Percentiles rank a stretch among this genome's conserved stretches.
These are phyloP conservation scores for Phenganax stokvisi DNA, from an alignment of 92 coral and sea anemone species.

Conservation along the genomic window DNA sequence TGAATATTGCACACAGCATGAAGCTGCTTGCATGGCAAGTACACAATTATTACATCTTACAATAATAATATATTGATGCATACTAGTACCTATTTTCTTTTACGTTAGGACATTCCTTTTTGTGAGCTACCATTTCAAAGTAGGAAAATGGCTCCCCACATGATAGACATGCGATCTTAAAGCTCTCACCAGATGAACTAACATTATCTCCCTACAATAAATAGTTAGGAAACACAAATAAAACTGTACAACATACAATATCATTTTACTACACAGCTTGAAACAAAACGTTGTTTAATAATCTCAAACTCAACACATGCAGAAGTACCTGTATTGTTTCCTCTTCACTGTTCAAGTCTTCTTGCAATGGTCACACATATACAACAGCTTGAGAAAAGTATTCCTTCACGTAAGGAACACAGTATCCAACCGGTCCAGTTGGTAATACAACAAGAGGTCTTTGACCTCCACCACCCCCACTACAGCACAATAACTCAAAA, in stretches of 20 bases:
- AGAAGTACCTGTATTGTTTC: neutral
- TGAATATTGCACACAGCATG: too few relatives aligned
- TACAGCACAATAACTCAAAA: neutral
- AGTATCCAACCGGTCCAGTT: neutral
- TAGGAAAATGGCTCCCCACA: neutral
- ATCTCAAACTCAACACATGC: neutral
- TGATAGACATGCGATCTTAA: conserved; percentile 3
- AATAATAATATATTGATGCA: too few relatives aligned
- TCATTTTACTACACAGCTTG: too few relatives aligned
- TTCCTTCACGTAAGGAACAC: conserved; percentile 2
- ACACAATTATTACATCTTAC: too few relatives aligned
- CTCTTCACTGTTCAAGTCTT: neutral
- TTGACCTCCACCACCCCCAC: too few relatives aligned
- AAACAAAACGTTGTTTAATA: too few relatives aligned
- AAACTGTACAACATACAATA: too few relatives aligned
- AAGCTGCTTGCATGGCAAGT: too few relatives aligned
- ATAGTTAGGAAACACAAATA: neutral
- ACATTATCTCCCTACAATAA: neutral
- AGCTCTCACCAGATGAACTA: neutral
- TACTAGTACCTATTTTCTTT: neutral
- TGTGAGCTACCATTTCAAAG: conserved; percentile 12
- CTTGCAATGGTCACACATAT: conserved; percentile 13
- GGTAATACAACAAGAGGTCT: neutral
- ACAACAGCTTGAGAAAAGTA: conserved; percentile 13
- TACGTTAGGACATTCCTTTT: neutral